These are phyloP conservation scores for Metridium senile DNA, from an alignment of 92 coral and sea anemone species.

Conservation along the genomic window DNA sequence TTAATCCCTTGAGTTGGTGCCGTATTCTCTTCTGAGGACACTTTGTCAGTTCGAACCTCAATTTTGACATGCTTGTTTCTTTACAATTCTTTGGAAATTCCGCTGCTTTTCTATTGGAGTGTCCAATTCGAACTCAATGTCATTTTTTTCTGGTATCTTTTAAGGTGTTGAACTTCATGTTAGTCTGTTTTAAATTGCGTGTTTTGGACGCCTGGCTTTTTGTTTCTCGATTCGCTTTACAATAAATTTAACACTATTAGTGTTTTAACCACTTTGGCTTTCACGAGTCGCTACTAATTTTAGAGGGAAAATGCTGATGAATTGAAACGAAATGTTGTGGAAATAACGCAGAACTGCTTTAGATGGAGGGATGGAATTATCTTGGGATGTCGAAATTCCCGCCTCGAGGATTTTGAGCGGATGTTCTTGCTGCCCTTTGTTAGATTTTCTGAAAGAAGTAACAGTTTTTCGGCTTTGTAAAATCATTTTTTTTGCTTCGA, in stretches of 20 bases:
- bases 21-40: neutral
- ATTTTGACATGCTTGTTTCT: neutral
- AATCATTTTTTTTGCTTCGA: neutral
- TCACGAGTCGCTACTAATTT: neutral
- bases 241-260: neutral
- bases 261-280: slow-evolving; percentile 5
- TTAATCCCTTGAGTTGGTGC: neutral
- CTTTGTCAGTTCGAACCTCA: neutral
- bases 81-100: neutral
- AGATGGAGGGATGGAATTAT: neutral
- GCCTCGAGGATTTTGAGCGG: neutral
- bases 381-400: neutral
- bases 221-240: slow-evolving; percentile 1
- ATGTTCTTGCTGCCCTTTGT: neutral
- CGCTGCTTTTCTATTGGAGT: neutral
- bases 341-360: no score
- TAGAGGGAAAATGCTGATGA: no score
- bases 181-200: slow-evolving; percentile 5
- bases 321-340: no score
- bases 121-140: neutral
- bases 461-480: neutral
- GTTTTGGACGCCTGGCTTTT: slow-evolving; percentile 3
- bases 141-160: neutral
- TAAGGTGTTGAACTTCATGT: slow-evolving; percentile 4
- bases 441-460: neutral